Conservation (phyloP, 2,113 vertebrate genomes). For the Nothoprocta pentlandii region DNA sequence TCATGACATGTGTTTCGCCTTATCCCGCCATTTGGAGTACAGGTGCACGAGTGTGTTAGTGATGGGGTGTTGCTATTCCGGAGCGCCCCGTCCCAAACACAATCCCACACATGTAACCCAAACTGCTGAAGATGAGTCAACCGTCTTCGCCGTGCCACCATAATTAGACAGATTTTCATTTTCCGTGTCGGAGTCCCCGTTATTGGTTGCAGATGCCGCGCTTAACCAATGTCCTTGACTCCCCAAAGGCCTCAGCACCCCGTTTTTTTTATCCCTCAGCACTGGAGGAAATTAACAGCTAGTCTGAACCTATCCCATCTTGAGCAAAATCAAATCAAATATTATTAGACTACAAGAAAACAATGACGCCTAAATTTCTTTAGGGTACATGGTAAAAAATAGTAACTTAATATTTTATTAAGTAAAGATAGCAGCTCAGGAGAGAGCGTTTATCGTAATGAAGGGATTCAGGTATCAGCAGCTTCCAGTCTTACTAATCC, state of each 20-base stretch:
- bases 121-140: conserved; percentile 79
- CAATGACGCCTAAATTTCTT: conserved; percentile 1
- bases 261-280: neutral
- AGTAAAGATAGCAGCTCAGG: neutral
- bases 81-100: conserved; percentile 82
- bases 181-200: conserved; percentile 6
- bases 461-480: conserved; percentile 8
- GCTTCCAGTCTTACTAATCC: conserved; percentile 37
- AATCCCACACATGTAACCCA: conserved; percentile 81
- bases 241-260: conserved; percentile 54
- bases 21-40: conserved; percentile 85
- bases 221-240: conserved; percentile 37
- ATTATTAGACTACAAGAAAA: neutral
- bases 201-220: conserved; percentile 61
- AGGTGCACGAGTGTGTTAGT: conserved; percentile 85
- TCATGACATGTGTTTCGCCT: conserved; percentile 84
- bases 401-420: neutral
- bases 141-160: conserved; percentile 53
- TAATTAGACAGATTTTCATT: conserved; percentile 63
- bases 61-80: conserved; percentile 85
- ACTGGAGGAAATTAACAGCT: conserved; percentile 39
- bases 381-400: neutral
- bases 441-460: neutral
- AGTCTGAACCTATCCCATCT: neutral
- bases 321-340: conserved; percentile 31